A percentile compares a stretch with the other conserved stretches of the same genome.
Conservation (phyloP, 1,140 invertebrate genomes). For the Plectus sambesii region DNA sequence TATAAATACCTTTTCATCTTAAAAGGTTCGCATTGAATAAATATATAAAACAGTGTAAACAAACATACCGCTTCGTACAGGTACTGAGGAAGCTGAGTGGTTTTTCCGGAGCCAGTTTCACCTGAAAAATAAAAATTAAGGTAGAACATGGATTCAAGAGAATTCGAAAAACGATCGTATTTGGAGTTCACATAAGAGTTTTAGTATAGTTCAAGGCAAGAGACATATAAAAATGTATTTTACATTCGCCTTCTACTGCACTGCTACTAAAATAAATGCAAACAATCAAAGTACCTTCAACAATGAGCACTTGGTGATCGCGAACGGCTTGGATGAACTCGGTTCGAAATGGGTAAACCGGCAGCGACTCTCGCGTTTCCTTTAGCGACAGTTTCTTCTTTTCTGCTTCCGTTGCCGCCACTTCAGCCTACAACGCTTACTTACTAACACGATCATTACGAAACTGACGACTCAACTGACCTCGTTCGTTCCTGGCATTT, state of each 20-base stretch:
- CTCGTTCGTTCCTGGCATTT: constrained; percentile 66
- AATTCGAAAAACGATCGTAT: too few relatives aligned
- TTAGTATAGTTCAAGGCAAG: too few relatives aligned
- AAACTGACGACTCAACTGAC: constrained; percentile 20
- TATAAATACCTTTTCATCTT: too few relatives aligned
- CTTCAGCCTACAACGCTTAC: constrained; percentile 46
- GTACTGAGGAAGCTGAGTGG: constrained; percentile 19
- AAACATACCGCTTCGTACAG: background rate
- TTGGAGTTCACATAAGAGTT: too few relatives aligned
- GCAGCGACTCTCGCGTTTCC: constrained; percentile 81
- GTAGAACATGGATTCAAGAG: too few relatives aligned
- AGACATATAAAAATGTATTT: too few relatives aligned
- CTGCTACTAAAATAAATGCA: too few relatives aligned
- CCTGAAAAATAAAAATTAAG: too few relatives aligned
- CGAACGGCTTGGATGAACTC: constrained; percentile 73
- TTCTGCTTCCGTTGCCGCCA: constrained; percentile 57
- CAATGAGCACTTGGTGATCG: constrained; percentile 82
- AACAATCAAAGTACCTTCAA: too few relatives aligned
- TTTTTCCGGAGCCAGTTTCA: constrained; percentile 29
- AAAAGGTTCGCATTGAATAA: too few relatives aligned
- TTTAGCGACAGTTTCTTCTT: constrained; percentile 70
- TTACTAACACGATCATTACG: constrained; percentile 25
- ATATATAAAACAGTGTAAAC: too few relatives aligned
- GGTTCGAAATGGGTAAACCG: constrained; percentile 82
- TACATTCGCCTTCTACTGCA: too few relatives aligned